A percentile compares a stretch with the other conserved stretches of the same genome.
These are phyloP conservation scores for Dendrolimus pini DNA, from an alignment of 2,888 invertebrate genomes.

Conservation along the genomic window DNA sequence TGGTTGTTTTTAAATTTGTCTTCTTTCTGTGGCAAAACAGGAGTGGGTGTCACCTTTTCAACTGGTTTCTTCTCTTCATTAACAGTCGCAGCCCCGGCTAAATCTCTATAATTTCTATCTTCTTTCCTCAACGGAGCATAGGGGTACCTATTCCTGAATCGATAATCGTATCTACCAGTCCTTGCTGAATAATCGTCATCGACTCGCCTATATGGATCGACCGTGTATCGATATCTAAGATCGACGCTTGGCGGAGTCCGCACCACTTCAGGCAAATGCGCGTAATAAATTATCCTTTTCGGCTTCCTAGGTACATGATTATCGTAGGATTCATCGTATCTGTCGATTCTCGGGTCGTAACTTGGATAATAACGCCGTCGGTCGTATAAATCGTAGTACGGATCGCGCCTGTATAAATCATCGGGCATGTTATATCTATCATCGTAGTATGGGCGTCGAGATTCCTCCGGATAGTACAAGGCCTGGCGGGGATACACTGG, in stretches of 20 bases:
- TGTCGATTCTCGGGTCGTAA: conserved; percentile 49
- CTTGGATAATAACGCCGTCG: conserved; percentile 43
- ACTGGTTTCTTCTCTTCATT: conserved; percentile 61
- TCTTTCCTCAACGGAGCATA: conserved; percentile 63
- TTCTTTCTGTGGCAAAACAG: conserved; percentile 58
- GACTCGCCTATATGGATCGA: conserved; percentile 58
- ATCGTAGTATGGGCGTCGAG: conserved; percentile 55
- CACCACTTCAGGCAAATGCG: conserved; percentile 82
- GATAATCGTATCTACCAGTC: conserved; percentile 61
- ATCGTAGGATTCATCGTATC: conserved; percentile 61
- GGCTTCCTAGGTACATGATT: conserved; percentile 64
- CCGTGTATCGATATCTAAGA: conserved; percentile 68
- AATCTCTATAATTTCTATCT: conserved; percentile 62
- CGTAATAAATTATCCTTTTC: conserved; percentile 82
- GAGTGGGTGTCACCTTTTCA: conserved; percentile 65
- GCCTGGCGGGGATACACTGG: conserved; percentile 68
- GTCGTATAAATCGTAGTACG: conserved; percentile 59
- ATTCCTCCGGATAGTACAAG: conserved; percentile 66
- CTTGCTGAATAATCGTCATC: conserved; percentile 59
- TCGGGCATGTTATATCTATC: conserved; percentile 53
- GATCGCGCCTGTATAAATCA: conserved; percentile 60
- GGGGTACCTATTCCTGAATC: conserved; percentile 60
- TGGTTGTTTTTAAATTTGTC: conserved; percentile 38
- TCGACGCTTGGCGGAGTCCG: conserved; percentile 78
- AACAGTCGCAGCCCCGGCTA: conserved; percentile 53